Conservation (phyloP, 2,113 vertebrate species). For the Carettochelys insculpta region DNA sequence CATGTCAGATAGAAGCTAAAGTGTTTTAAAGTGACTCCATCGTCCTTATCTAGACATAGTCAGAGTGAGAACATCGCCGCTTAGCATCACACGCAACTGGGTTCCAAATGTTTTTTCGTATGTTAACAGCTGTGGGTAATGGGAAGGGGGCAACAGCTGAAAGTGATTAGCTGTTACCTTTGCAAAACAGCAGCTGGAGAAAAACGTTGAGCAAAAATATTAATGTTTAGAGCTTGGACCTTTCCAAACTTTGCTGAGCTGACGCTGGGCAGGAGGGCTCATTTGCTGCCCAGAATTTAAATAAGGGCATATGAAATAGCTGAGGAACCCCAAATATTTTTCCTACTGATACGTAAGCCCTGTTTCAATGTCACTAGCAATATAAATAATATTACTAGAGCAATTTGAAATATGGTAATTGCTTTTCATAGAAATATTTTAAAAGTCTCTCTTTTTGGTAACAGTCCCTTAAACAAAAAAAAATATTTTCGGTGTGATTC, state of each 20-base stretch:
- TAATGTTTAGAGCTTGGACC: neutral
- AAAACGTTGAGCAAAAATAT: neutral
- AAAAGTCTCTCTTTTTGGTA: neutral
- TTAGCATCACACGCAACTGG: neutral
- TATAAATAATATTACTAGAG: neutral
- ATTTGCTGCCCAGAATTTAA: neutral
- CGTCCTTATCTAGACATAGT: neutral
- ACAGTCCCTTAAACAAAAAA: neutral
- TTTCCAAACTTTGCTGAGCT: neutral
- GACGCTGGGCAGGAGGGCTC: neutral
- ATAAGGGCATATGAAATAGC: neutral
- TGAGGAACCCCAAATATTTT: neutral
- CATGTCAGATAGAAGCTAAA: neutral
- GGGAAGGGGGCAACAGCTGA: neutral
- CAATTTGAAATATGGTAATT: neutral
- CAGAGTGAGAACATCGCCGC: neutral
- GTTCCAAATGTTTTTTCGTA: neutral
- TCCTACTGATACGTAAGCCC: neutral
- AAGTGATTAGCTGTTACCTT: neutral
- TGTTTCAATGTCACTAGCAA: neutral
- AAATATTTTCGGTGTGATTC: neutral
- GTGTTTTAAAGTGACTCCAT: neutral
- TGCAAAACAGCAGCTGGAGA: neutral
- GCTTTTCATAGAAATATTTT: neutral
- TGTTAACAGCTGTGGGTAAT: neutral